phyloP scores from a whole-genome alignment of 1,140 invertebrate genomes.

The Drosophila erecta region DNA sequence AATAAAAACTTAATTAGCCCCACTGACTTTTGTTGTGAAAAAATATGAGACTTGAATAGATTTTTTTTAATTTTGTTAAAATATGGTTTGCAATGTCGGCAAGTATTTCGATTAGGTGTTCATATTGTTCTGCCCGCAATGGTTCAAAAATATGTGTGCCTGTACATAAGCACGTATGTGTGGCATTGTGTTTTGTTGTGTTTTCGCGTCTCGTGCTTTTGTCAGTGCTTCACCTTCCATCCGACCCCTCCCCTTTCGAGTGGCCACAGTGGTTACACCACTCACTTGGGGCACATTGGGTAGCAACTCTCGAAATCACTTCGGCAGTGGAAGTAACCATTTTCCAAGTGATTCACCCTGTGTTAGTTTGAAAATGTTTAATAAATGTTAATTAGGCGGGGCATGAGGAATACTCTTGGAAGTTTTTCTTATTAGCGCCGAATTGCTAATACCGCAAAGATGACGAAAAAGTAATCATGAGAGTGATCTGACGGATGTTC shows the following conservation, averaged over 20 bases:
- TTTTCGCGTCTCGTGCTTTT: constrained; percentile 66
- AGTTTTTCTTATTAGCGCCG: constrained; percentile 70
- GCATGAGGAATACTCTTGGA: constrained; percentile 64
- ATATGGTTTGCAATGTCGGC: too few species aligned
- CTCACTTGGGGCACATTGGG: constrained; percentile 57
- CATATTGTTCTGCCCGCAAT: neutral
- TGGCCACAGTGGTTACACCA: constrained; percentile 24
- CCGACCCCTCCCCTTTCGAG: constrained; percentile 9
- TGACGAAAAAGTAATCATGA: constrained; percentile 37
- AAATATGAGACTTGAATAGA: too few species aligned
- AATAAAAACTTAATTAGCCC: too few species aligned
- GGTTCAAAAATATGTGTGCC: constrained; percentile 5
- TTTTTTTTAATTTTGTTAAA: too few species aligned
- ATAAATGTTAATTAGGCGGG: constrained; percentile 57
- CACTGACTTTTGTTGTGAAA: too few species aligned
- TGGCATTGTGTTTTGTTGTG: constrained; percentile 39
- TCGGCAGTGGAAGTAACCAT: neutral
- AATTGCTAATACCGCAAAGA: constrained; percentile 53
- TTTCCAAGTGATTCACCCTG: constrained; percentile 54
- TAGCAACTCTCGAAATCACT: neutral
- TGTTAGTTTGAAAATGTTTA: constrained; percentile 28
- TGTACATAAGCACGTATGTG: constrained; percentile 17
- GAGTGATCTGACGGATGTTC: constrained; percentile 24
- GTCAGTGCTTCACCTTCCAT: constrained; percentile 28
- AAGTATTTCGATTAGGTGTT: neutral